These are phyloP conservation scores for Ranitomeya variabilis DNA, from an alignment of 2,113 vertebrate genomes.

Conservation along the genomic window DNA sequence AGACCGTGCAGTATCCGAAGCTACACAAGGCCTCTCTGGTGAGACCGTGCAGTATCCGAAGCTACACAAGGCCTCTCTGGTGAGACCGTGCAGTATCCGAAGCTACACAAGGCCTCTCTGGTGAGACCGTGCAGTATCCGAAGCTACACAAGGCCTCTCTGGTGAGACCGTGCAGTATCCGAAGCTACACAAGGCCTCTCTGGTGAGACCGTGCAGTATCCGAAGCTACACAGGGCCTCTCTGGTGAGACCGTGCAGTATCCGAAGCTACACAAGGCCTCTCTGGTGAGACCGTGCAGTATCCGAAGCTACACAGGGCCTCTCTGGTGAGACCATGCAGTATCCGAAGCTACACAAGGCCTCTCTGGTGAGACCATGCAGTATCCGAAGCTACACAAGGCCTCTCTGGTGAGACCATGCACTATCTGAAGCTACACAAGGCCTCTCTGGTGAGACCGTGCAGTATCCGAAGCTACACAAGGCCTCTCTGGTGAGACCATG, in stretches of 20 bases:
- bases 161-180: too few relatives aligned
- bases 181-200: not conserved
- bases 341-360: not conserved
- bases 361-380: too few relatives aligned
- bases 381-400: not conserved
- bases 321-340: too few relatives aligned
- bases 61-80: not conserved
- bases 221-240: not conserved
- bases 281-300: too few relatives aligned
- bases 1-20: too few relatives aligned
- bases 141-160: not conserved
- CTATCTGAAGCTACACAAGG: not conserved
- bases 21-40: not conserved
- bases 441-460: too few relatives aligned
- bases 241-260: too few relatives aligned
- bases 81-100: too few relatives aligned
- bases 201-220: too few relatives aligned
- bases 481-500: not conserved
- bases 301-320: not conserved
- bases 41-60: too few relatives aligned
- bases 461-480: not conserved
- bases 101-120: not conserved
- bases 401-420: too few relatives aligned
- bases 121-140: too few relatives aligned
- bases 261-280: not conserved